Percentiles rank a stretch among this genome's conserved stretches.
Conservation (phyloP, 2,113 vertebrate genomes). For the Pleuronectes platessa region DNA sequence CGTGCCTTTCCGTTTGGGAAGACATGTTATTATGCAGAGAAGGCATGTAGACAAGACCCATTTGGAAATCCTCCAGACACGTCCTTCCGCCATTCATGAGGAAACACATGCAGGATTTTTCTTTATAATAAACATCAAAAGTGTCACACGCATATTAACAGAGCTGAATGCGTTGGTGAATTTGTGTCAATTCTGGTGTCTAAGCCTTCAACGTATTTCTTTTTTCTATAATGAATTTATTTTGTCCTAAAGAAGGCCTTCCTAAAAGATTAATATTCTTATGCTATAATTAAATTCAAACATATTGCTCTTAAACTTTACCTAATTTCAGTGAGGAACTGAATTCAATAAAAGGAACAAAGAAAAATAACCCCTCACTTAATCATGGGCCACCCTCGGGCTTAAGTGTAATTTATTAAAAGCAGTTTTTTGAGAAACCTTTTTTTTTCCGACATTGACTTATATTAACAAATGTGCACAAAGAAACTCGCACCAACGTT, state of each 20-base stretch:
- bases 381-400: slow-evolving; percentile 25
- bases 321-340: background rate
- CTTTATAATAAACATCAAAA: background rate
- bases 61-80: background rate
- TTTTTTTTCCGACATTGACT: slow-evolving; percentile 3
- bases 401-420: slow-evolving; percentile 40
- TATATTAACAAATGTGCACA: background rate
- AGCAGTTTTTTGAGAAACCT: background rate
- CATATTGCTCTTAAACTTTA: background rate
- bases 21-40: background rate
- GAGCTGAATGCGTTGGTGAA: background rate
- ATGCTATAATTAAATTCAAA: background rate
- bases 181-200: background rate
- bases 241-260: background rate
- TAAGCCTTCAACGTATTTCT: background rate
- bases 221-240: background rate
- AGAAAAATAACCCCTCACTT: slow-evolving; percentile 19
- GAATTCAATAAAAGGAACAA: slow-evolving; percentile 11
- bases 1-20: background rate
- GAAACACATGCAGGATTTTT: background rate
- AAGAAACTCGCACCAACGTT: background rate
- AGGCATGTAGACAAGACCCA: background rate
- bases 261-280: background rate
- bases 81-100: background rate
- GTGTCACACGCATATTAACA: background rate